These are phyloP conservation scores for Clarias gariepinus DNA, from an alignment of 2,113 vertebrate genomes.

Conservation along the genomic window DNA sequence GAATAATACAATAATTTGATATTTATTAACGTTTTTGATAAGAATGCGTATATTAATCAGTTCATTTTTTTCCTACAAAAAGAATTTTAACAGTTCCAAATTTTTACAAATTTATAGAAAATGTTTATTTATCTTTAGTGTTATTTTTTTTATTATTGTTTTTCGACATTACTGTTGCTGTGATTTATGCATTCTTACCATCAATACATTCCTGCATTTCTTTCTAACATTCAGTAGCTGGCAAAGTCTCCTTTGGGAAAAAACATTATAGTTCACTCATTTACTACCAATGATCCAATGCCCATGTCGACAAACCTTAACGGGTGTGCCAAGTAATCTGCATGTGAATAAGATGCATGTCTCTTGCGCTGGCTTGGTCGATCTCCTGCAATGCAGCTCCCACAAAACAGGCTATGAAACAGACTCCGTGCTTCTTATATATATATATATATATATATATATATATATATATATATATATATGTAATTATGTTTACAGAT, in stretches of 20 bases:
- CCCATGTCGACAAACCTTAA: constrained; percentile 11
- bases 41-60: neutral
- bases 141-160: neutral
- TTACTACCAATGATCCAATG: constrained; percentile 18
- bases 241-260: no score
- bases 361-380: neutral
- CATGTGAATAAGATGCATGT: constrained; percentile 44
- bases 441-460: neutral
- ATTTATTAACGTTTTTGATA: neutral
- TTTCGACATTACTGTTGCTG: neutral
- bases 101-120: neutral
- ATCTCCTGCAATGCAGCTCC: neutral
- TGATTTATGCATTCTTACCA: neutral
- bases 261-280: neutral
- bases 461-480: neutral
- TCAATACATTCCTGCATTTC: neutral
- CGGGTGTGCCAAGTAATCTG: constrained; percentile 37
- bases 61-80: neutral
- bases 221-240: neutral
- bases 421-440: neutral
- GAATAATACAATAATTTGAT: neutral
- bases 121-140: neutral
- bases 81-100: neutral
- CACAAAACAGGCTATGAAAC: neutral
- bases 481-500: neutral